These are phyloP conservation scores for Acrocera orbiculus DNA, from an alignment of 2,888 invertebrate genomes.

Conservation along the genomic window DNA sequence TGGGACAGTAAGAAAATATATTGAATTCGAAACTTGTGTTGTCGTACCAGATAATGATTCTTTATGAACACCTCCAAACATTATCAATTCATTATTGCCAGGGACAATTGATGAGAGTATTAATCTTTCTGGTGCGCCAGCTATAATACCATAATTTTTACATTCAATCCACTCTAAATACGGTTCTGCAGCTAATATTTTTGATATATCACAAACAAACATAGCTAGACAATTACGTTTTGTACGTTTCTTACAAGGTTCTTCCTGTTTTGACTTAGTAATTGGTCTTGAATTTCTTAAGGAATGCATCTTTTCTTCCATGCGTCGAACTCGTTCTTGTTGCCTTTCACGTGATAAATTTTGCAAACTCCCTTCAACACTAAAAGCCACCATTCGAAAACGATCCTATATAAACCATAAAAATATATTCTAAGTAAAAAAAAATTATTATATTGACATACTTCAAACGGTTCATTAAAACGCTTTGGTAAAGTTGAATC, in stretches of 20 bases:
- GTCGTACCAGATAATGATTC: slow-evolving; percentile 44
- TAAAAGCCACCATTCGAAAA: slow-evolving; percentile 41
- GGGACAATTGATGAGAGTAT: slow-evolving; percentile 77
- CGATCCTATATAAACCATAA: slow-evolving; percentile 21
- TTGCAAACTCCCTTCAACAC: slow-evolving; percentile 25
- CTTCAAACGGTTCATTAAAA: slow-evolving; percentile 30
- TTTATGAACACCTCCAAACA: slow-evolving; percentile 92
- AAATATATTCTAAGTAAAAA: background rate
- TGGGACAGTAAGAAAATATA: slow-evolving; percentile 59
- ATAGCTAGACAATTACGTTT: slow-evolving; percentile 56
- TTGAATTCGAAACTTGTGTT: slow-evolving; percentile 57
- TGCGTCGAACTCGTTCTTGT: slow-evolving; percentile 42
- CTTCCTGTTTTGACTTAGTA: slow-evolving; percentile 19
- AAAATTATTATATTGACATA: slow-evolving; percentile 7
- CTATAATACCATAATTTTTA: slow-evolving; percentile 43
- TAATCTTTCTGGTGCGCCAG: slow-evolving; percentile 68
- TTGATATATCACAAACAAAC: slow-evolving; percentile 71
- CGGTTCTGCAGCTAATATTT: slow-evolving; percentile 42
- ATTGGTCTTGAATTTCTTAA: slow-evolving; percentile 21
- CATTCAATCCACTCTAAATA: slow-evolving; percentile 29
- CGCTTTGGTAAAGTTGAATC: slow-evolving; percentile 27
- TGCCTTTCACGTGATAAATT: slow-evolving; percentile 40
- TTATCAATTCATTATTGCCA: slow-evolving; percentile 80
- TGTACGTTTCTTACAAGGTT: slow-evolving; percentile 38
- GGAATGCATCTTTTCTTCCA: slow-evolving; percentile 42